Base-by-base conservation (phyloP, 2,113 vertebrate genomes). In the Myotis davidii region DNA sequence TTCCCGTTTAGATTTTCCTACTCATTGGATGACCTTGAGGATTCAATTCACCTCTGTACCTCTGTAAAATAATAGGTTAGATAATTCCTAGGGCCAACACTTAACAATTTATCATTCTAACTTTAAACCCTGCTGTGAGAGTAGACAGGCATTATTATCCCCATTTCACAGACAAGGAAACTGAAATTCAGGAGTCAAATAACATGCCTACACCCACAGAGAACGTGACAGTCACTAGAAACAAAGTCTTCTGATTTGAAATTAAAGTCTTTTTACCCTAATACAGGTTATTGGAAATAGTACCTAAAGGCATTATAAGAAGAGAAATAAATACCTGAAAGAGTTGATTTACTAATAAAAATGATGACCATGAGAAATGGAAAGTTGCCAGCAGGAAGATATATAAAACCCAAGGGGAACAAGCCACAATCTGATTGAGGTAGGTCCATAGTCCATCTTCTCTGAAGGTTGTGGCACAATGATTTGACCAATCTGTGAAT, bases 361-460 rank as follows among this genome's bases (percentile, higher is more conserved):
- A 12, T 0, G 97, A 97, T 78, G 99, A 98, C 99, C 99, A 99
- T 1, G 96, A 97, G 50, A 98, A 98, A 94, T 99, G 99, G 88
- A 99, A 99, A 89, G 98, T 95, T 73, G 98, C 97, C 20, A 99
- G 39, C 70, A 97, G 7, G 78, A 99, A 99, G 95, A 99, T 95
- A 95, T 99, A 98, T 56, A 98, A 98, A 94, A 99, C 94, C 99
- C 99, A 99, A 2, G 99, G 99, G 27, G 99, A 99, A 67, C 99
- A 99, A 94, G 95, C 79, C 4, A 98, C 94, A 50, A 99, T 98
- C 92, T 98, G 98, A 0, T 97, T 98, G 88, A 99, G 82, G 67
- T 97, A 98, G 0, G 70, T 98, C 99, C 99, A 99, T 0, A 97
- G 69, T 64, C 99, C 99, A 81, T 99, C 98, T 90, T 98, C 97